Percentiles rank a stretch among this genome's conserved stretches.
These are phyloP conservation scores for Agrypnus murinus DNA, from an alignment of 2,888 invertebrate species.

Conservation along the genomic window DNA sequence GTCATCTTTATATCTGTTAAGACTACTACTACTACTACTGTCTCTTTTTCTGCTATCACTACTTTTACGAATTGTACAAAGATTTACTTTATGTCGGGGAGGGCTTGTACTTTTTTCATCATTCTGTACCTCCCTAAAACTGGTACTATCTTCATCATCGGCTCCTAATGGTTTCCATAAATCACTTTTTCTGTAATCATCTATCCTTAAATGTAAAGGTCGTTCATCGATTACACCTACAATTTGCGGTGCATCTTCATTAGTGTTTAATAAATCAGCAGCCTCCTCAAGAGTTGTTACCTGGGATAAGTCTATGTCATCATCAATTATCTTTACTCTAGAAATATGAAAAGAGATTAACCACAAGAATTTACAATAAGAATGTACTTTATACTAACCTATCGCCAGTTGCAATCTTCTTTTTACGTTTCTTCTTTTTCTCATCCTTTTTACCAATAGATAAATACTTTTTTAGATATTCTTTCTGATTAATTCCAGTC, in stretches of 20 bases:
- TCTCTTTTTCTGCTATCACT: too few species aligned
- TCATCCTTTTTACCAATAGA: constrained; percentile 77
- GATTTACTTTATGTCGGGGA: neutral
- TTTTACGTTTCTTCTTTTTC: constrained; percentile 81
- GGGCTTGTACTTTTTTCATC: neutral
- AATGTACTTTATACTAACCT: constrained; percentile 25
- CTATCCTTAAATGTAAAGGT: constrained; percentile 76
- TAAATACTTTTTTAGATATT: constrained; percentile 86
- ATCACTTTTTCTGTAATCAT: constrained; percentile 65
- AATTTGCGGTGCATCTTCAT: constrained; percentile 94
- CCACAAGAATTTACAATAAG: neutral
- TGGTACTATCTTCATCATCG: constrained; percentile 32
- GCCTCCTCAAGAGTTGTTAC: constrained; percentile 77
- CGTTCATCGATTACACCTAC: constrained; percentile 91
- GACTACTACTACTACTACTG: too few species aligned
- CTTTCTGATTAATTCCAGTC: constrained; percentile 78
- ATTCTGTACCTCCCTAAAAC: neutral
- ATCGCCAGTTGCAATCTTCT: constrained; percentile 60
- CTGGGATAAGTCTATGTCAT: constrained; percentile 82
- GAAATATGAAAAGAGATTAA: constrained; percentile 51
- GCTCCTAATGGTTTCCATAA: constrained; percentile 65
- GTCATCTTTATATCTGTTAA: neutral
- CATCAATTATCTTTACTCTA: constrained; percentile 90
- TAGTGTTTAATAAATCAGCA: constrained; percentile 81
- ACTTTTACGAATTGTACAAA: too few species aligned